Conservation (phyloP, 1,140 invertebrate species). For the Sitobion miscanthi region DNA sequence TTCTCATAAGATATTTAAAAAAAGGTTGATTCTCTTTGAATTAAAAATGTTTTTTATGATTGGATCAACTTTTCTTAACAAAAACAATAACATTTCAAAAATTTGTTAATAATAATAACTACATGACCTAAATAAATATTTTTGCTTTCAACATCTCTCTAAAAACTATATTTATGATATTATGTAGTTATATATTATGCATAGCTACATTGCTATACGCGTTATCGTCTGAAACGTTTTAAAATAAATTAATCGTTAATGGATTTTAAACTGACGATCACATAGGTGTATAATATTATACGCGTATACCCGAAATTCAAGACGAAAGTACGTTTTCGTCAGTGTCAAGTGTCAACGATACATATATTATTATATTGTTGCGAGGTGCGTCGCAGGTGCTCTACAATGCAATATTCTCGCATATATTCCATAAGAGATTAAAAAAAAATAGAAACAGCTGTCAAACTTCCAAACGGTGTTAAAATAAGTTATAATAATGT, state of each 20-base stretch:
- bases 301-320: not conserved
- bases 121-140: no score
- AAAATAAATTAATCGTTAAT: slow-evolving; percentile 17
- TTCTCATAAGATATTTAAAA: no score
- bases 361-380: not conserved
- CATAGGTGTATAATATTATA: not conserved
- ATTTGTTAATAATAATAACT: no score
- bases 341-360: slow-evolving; percentile 1
- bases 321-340: not conserved
- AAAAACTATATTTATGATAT: not conserved
- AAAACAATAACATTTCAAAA: no score
- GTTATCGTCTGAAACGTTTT: not conserved
- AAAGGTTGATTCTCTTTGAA: no score
- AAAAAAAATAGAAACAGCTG: not conserved
- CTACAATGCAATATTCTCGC: not conserved
- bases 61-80: no score
- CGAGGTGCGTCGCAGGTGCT: not conserved
- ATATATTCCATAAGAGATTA: not conserved
- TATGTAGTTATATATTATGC: not conserved
- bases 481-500: not conserved
- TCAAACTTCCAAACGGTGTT: not conserved
- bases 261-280: not conserved
- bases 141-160: no score
- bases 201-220: not conserved
- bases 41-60: no score